Percentiles rank a stretch among this genome's conserved stretches.
These are phyloP conservation scores for Scaptomyza pallida DNA, from an alignment of 1,140 invertebrate species.

Conservation along the genomic window DNA sequence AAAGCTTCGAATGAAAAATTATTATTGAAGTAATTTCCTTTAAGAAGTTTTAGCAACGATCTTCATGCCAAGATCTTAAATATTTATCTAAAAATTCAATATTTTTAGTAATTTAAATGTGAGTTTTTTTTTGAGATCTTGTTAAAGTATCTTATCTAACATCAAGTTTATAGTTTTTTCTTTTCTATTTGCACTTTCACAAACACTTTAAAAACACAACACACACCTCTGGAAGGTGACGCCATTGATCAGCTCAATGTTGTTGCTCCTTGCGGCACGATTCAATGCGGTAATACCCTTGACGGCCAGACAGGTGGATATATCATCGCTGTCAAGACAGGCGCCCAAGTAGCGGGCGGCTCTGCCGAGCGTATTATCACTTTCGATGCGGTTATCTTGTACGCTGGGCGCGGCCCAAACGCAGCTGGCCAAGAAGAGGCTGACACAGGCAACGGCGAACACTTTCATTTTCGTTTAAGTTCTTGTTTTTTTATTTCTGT, in stretches of 20 bases:
- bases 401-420: slow-evolving; percentile 79
- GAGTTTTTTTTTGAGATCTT: too few species aligned
- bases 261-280: slow-evolving; percentile 85
- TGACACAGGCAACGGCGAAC: slow-evolving; percentile 73
- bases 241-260: slow-evolving; percentile 86
- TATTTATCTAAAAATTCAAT: too few species aligned
- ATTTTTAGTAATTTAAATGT: too few species aligned
- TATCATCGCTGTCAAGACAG: slow-evolving; percentile 84
- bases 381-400: slow-evolving; percentile 80
- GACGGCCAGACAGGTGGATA: slow-evolving; percentile 86
- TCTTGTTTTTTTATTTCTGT: neutral
- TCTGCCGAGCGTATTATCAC: slow-evolving; percentile 68
- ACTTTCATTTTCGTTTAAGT: slow-evolving; percentile 82
- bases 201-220: slow-evolving; percentile 24
- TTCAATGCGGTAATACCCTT: slow-evolving; percentile 86
- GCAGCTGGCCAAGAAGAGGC: slow-evolving; percentile 69
- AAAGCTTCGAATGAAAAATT: too few species aligned
- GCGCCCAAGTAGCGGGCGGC: slow-evolving; percentile 77
- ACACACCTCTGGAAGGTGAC: slow-evolving; percentile 86
- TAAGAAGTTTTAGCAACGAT: too few species aligned
- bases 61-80: too few species aligned
- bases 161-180: neutral
- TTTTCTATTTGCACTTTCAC: slow-evolving; percentile 11
- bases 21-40: too few species aligned
- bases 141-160: neutral